Evolutionary conservation across 2,113 vertebrate genomes (phyloP).

Genomic region (Ciconia stormi): DNA sequence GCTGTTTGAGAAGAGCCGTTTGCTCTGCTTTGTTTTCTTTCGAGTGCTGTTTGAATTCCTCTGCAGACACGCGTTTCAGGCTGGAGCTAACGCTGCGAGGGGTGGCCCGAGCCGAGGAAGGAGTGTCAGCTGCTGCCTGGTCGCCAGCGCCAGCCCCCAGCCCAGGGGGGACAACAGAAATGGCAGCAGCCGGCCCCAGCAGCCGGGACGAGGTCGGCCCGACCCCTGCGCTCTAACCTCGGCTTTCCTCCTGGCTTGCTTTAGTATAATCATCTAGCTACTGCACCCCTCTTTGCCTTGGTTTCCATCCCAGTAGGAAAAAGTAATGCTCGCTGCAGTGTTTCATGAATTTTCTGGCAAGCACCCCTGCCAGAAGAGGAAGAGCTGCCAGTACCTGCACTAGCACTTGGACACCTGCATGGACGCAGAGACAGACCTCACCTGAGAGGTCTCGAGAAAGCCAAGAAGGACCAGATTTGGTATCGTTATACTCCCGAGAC

Average conservation of each 20-base stretch:
- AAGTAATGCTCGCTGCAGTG: not conserved
- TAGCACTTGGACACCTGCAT: not conserved
- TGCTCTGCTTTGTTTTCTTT: slow-evolving; percentile 6
- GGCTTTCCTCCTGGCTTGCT: not conserved
- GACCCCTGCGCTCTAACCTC: not conserved
- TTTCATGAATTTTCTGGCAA: not conserved
- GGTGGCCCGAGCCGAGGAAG: not conserved
- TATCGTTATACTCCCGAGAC: not conserved
- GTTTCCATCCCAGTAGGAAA: not conserved
- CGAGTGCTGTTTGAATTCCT: not conserved
- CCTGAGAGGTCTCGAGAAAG: not conserved
- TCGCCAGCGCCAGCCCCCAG: not conserved
- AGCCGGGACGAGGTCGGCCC: not conserved
- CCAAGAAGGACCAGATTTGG: not conserved
- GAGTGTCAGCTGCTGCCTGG: not conserved
- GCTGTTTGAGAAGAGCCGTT: not conserved
- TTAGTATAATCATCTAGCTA: not conserved
- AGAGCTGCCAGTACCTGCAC: not conserved
- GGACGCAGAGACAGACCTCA: not conserved
- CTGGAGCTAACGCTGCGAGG: not conserved
- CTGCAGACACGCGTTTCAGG: not conserved
- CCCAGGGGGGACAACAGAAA: not conserved
- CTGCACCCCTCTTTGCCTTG: not conserved
- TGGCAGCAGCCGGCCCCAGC: not conserved
- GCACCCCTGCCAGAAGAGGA: not conserved